These are phyloP conservation scores for Glaucidium brasilianum DNA, from an alignment of 2,113 vertebrate species.

Conservation along the genomic window DNA sequence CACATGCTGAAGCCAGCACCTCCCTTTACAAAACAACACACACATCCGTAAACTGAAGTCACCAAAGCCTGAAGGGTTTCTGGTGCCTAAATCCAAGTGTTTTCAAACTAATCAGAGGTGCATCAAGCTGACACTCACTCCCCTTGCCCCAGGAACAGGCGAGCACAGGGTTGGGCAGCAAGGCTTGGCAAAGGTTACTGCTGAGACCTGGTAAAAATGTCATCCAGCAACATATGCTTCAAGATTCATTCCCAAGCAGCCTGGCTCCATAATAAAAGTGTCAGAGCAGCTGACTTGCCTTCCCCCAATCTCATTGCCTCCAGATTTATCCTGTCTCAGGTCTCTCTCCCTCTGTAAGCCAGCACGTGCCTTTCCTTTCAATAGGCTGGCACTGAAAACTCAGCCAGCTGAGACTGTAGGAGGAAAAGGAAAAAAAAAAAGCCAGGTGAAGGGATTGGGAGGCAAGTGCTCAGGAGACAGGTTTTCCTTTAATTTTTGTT, in stretches of 20 bases:
- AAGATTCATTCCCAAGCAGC: slow-evolving; percentile 42
- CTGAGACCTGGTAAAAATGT: slow-evolving; percentile 24
- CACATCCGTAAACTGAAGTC: neutral
- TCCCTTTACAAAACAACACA: neutral
- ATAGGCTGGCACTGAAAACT: neutral
- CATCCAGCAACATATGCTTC: neutral
- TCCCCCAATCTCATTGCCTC: neutral
- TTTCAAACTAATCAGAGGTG: neutral
- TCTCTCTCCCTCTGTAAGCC: neutral
- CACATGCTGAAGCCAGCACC: neutral
- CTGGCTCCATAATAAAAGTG: slow-evolving; percentile 43
- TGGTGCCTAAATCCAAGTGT: neutral
- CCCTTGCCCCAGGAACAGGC: neutral
- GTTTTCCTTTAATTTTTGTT: neutral
- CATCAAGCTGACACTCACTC: fast-evolving
- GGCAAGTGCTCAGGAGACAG: neutral
- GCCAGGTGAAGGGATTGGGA: neutral
- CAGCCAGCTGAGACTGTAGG: neutral
- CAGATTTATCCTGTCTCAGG: slow-evolving; percentile 40
- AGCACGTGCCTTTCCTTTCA: slow-evolving; percentile 27
- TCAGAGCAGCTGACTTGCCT: slow-evolving; percentile 24
- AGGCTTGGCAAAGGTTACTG: slow-evolving; percentile 2
- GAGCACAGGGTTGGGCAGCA: neutral
- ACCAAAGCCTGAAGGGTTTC: neutral
- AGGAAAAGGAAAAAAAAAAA: neutral